Percentiles rank a stretch among this genome's conserved stretches.
Evolutionary conservation across 64 coral and sea anemone species (phyloP).

Genomic region (Actinia tenebrosa): DNA sequence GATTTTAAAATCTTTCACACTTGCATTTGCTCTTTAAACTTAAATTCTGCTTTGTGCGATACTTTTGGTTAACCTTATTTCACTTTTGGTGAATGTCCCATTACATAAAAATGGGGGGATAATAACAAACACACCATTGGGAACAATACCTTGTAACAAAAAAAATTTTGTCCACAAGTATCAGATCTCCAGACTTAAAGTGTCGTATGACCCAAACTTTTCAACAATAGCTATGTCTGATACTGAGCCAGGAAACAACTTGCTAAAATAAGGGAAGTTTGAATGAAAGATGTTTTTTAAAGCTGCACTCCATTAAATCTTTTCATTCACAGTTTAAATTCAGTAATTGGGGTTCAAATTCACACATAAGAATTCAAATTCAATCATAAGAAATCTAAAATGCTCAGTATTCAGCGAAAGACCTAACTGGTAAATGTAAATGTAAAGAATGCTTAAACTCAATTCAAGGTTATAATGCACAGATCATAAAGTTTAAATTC

Average conservation of each 20-base stretch:
- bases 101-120: conserved; percentile 37
- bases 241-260: conserved; percentile 25
- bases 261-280: not conserved
- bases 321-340: no score
- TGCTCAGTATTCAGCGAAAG: no score
- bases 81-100: conserved; percentile 32
- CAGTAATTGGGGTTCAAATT: no score
- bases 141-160: conserved; percentile 26
- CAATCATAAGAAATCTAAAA: no score
- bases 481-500: no score
- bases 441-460: no score
- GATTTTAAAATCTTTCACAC: conserved; percentile 26
- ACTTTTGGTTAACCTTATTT: conserved; percentile 30
- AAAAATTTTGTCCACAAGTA: conserved; percentile 38
- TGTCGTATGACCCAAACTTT: conserved; percentile 4
- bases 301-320: no score
- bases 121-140: conserved; percentile 20
- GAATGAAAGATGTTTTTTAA: no score
- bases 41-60: conserved; percentile 33
- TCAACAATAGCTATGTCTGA: conserved; percentile 30
- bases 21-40: conserved; percentile 29
- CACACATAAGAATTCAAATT: no score
- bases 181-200: conserved; percentile 21
- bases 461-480: no score
- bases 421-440: no score